Conservation (phyloP, 2,888 invertebrate species). For the Philonicus albiceps region DNA sequence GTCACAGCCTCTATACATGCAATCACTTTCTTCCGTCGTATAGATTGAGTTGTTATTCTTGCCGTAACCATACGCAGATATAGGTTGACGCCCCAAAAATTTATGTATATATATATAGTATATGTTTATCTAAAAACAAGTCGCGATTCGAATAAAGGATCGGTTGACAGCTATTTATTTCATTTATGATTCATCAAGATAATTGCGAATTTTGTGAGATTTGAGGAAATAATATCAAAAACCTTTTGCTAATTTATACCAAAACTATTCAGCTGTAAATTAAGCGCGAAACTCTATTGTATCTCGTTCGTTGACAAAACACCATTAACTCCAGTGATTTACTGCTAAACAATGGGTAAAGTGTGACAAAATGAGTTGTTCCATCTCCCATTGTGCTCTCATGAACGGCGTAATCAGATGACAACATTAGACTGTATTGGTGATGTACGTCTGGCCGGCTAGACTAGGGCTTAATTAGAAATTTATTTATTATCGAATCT, state of each 20-base stretch:
- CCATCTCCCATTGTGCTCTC: neutral
- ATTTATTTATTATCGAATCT: neutral
- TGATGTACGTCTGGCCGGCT: neutral
- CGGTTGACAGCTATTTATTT: neutral
- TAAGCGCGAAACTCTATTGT: constrained; percentile 13
- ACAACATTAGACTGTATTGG: neutral
- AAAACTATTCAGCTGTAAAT: constrained; percentile 22
- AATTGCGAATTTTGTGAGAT: constrained; percentile 3
- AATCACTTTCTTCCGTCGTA: neutral
- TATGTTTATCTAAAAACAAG: neutral
- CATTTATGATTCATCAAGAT: neutral
- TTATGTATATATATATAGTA: neutral
- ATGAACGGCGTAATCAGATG: neutral
- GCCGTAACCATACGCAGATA: neutral
- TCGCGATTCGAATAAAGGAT: neutral
- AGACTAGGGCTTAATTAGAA: neutral
- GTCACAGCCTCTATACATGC: neutral
- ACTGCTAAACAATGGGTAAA: neutral
- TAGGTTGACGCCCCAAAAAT: neutral
- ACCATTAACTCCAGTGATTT: constrained; percentile 21
- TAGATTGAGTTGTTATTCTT: neutral
- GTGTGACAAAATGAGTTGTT: neutral
- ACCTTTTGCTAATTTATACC: neutral
- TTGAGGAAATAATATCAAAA: neutral
- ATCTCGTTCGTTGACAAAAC: neutral